Conservation (phyloP, 2,113 vertebrate species). For the Aviceda subcristata region DNA sequence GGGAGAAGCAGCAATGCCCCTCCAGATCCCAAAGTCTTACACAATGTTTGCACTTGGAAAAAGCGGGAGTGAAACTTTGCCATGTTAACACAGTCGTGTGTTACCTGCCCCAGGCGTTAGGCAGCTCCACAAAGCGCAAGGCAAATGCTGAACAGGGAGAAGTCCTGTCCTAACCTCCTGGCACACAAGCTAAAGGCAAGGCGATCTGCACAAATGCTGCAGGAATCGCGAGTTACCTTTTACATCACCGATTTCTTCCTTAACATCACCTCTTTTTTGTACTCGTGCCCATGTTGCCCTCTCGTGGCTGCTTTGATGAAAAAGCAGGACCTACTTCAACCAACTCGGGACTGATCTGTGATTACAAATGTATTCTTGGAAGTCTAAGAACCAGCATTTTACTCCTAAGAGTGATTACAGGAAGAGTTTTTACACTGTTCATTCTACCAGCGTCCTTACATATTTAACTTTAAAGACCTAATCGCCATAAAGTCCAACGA, state of each 20-base stretch:
- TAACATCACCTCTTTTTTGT: accelerated
- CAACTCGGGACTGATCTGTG: accelerated
- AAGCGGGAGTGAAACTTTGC: neutral
- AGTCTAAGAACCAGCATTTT: neutral
- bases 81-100: accelerated
- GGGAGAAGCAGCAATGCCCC: neutral
- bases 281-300: slow-evolving; percentile 58
- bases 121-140: neutral
- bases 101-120: neutral
- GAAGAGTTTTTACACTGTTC: neutral
- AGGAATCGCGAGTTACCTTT: accelerated
- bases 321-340: neutral
- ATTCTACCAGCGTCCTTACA: accelerated
- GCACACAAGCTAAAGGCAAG: neutral
- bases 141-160: accelerated
- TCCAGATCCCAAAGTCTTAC: neutral
- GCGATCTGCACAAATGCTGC: neutral
- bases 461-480: neutral
- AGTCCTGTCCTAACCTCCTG: neutral
- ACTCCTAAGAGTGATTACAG: neutral
- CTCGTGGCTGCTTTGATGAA: neutral
- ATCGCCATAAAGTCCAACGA: neutral
- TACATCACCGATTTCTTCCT: accelerated
- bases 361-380: accelerated
- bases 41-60: neutral